A percentile compares a stretch with the other conserved stretches of the same genome.
These are phyloP conservation scores for Casuarius casuarius DNA, from an alignment of 2,113 vertebrate genomes.

Conservation along the genomic window DNA sequence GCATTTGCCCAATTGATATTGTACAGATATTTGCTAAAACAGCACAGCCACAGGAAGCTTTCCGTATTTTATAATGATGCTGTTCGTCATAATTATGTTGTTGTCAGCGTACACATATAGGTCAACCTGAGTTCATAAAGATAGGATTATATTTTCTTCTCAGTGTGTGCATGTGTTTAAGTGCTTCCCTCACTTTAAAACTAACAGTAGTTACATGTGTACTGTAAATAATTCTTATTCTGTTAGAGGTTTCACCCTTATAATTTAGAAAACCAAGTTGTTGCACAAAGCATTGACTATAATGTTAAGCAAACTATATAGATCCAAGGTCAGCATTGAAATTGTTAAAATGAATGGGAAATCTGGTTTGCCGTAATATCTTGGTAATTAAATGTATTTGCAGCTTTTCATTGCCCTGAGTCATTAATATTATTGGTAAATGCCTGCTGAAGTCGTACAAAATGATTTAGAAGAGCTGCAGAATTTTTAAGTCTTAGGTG, in stretches of 20 bases:
- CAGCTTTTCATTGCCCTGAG: not conserved
- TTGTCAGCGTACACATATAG: slow-evolving; percentile 37
- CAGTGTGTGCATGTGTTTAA: not conserved
- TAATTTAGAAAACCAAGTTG: not conserved
- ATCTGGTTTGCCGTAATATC: not conserved
- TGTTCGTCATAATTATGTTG: slow-evolving; percentile 64
- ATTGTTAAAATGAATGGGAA: not conserved
- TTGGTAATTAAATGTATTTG: not conserved
- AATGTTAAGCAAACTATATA: not conserved
- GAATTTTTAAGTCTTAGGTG: not conserved
- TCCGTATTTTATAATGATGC: slow-evolving; percentile 20
- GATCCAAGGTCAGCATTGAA: not conserved
- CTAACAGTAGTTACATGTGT: not conserved
- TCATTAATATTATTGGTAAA: not conserved
- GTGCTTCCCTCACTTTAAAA: slow-evolving; percentile 29
- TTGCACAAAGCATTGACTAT: not conserved
- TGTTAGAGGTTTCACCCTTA: not conserved
- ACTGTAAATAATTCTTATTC: not conserved
- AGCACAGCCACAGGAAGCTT: slow-evolving; percentile 25
- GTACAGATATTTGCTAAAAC: slow-evolving; percentile 38
- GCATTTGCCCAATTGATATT: slow-evolving; percentile 37
- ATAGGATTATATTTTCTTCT: not conserved
- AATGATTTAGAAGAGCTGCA: not conserved
- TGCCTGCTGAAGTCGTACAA: not conserved
- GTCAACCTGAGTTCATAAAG: slow-evolving; percentile 65